Evolutionary conservation across 2,113 vertebrate genomes (phyloP).

Genomic region (Orycteropus afer): DNA sequence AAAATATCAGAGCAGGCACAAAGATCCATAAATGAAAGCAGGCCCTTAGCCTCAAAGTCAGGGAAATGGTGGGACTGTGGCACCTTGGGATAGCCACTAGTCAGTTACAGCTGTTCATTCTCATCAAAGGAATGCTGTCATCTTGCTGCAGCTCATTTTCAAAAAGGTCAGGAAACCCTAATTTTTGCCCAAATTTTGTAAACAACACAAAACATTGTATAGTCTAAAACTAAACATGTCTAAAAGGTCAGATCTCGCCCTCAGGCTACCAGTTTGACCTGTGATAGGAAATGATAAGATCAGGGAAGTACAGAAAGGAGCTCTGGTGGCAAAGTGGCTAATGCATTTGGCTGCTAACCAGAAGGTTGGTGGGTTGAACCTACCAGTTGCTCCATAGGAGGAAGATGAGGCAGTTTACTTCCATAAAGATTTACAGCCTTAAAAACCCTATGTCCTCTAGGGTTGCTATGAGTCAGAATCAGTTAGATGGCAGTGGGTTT

Average conservation of each 20-base stretch:
- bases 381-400: too few relatives aligned
- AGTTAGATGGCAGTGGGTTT: too few relatives aligned
- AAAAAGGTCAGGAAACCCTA: neutral
- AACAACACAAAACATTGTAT: neutral
- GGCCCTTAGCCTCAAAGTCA: neutral
- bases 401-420: too few relatives aligned
- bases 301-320: neutral
- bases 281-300: neutral
- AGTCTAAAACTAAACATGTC: slow-evolving; percentile 40
- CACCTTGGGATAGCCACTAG: neutral
- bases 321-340: too few relatives aligned
- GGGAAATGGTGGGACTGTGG: neutral
- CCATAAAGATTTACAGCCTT: too few relatives aligned
- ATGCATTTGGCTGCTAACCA: too few relatives aligned
- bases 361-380: too few relatives aligned
- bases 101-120: neutral
- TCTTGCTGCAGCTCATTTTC: neutral
- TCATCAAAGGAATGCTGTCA: neutral
- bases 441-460: too few relatives aligned
- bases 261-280: neutral
- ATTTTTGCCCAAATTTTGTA: slow-evolving; percentile 9
- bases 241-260: neutral
- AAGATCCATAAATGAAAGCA: neutral
- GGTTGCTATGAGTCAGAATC: too few relatives aligned
- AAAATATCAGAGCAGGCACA: neutral